Percentiles rank a stretch among this genome's conserved stretches.
phyloP scores from a whole-genome alignment of 2,888 invertebrate genomes.

The Seira ritae region DNA sequence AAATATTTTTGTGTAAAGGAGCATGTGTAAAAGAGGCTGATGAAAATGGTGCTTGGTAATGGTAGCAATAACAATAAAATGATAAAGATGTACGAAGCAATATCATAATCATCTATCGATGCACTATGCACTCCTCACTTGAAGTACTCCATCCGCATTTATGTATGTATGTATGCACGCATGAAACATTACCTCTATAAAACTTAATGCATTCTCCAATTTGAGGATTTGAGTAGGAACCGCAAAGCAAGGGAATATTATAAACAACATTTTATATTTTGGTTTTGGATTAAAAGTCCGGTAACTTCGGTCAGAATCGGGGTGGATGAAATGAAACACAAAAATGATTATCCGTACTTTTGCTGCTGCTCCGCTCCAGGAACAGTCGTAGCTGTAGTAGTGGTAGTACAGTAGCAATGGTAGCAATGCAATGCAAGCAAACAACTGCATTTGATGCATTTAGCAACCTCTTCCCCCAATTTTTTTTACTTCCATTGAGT shows the following conservation, averaged over 20 bases:
- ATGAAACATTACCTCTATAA: not conserved
- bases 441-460: not conserved
- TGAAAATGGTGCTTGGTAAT: not conserved
- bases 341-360: not conserved
- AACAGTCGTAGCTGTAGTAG: no score
- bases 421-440: not conserved
- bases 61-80: slow-evolving; percentile 11
- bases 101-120: not conserved
- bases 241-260: not conserved
- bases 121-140: not conserved
- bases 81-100: slow-evolving; percentile 5
- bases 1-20: no score
- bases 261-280: slow-evolving; percentile 1
- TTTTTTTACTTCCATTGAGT: slow-evolving; percentile 6
- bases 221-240: not conserved
- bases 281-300: slow-evolving; percentile 14
- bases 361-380: no score
- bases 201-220: not conserved
- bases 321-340: slow-evolving; percentile 4
- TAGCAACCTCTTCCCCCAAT: not conserved
- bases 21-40: not conserved
- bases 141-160: not conserved
- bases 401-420: not conserved
- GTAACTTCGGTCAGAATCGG: slow-evolving; percentile 11
- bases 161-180: not conserved